phyloP scores from a whole-genome alignment of 2,113 vertebrate genomes.

The Bambusicola thoracicus region DNA sequence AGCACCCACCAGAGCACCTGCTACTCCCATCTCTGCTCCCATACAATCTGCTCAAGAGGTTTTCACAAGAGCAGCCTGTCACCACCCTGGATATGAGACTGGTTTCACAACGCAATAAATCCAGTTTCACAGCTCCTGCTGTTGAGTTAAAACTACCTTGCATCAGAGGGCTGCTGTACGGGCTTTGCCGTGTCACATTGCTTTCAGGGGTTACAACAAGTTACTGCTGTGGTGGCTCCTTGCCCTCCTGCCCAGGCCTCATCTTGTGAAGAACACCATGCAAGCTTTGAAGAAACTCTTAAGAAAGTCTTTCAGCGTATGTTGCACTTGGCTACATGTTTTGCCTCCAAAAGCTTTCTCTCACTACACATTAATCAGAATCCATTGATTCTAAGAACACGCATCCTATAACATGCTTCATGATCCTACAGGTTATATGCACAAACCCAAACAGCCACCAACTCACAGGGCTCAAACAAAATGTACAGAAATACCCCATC shows the following conservation, averaged over 20 bases:
- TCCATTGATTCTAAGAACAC: background rate
- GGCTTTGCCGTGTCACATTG: background rate
- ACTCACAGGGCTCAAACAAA: background rate
- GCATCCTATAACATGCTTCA: background rate
- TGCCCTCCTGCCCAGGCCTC: background rate
- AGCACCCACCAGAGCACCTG: background rate
- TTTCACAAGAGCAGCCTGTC: background rate
- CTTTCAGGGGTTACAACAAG: background rate
- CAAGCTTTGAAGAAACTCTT: background rate
- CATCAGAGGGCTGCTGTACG: background rate
- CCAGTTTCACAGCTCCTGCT: background rate
- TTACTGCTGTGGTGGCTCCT: background rate
- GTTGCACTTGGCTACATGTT: background rate
- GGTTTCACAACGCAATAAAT: slow-evolving; percentile 7
- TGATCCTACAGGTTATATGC: background rate
- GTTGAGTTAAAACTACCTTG: background rate
- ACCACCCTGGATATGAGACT: background rate
- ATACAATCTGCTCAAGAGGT: background rate
- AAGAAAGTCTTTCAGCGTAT: background rate
- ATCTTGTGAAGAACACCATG: background rate
- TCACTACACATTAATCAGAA: background rate
- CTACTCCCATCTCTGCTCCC: background rate
- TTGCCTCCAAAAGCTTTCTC: background rate
- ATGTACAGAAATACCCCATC: background rate
- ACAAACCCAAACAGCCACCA: background rate